Base-by-base conservation (phyloP, 2,797 vertebrate species). In the Sebastes trivittatus region DNA sequence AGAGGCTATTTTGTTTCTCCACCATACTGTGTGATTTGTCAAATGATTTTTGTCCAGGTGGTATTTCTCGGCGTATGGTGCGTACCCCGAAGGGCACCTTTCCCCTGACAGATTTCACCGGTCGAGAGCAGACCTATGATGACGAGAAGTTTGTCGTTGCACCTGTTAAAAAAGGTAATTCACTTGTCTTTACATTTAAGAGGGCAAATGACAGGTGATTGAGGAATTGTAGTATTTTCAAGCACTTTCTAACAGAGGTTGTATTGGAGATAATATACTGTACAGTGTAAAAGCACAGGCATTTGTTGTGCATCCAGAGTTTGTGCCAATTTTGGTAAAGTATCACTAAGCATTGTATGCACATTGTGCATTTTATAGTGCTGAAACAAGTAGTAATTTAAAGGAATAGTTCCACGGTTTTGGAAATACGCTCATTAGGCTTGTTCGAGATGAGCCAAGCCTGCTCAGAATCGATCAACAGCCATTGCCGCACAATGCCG, bases 31-130 rank as follows among this genome's bases (percentile, higher is more conserved):
- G 38, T 29, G 16, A 22, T 32, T 22, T 46, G 16, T 38, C 36
- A 38, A 38, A 38, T 8, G n/a, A 32, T 54, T 49, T 11, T 22
- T 30, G 3, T 10, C 7, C 84, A 99, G 98, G 77, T 70, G 97
- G 97, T 1, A 94, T 99, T 70, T 87, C 93, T 2, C 94, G 97
- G 11, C 96, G 97, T 42, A 97, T 99, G 97, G 95, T 98, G 58
- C 96, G 97, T 20, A 95, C 94, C 2, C 82, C 95, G 0, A 81
- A 94, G 14, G 96, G 96, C 49, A 92, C 94, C 0, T 94, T 77
- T 13, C 95, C 96, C 0, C 83, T 95, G 72, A 97, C 97, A 0
- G 92, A 96, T 73, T 99, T 98, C 80, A 77, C 92, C 0, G 98
- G 98, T 23, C 94, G 92, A 18, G 97, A 99, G 83, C 93, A 83